A percentile compares a stretch with the other conserved stretches of the same genome.
phyloP scores from a whole-genome alignment of 2,113 vertebrate species.

The Festucalex cinctus region DNA sequence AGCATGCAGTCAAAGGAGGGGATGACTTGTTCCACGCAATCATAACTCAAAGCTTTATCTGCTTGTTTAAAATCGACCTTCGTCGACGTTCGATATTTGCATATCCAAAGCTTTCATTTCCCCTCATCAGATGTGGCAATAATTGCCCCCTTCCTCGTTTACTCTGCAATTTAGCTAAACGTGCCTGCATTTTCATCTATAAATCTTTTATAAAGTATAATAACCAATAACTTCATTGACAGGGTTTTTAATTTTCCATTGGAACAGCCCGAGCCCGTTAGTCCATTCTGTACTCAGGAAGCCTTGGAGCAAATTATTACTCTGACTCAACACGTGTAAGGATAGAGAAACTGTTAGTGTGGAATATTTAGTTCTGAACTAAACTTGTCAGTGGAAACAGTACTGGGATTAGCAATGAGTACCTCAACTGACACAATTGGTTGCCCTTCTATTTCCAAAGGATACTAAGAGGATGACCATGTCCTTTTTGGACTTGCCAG shows the following conservation, averaged over 20 bases:
- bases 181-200: constrained; percentile 3
- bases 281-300: constrained; percentile 14
- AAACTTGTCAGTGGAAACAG: too few species aligned
- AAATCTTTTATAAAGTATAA: constrained; percentile 29
- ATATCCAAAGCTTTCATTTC: constrained; percentile 4
- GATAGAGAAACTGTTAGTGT: too few species aligned
- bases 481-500: too few species aligned
- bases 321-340: neutral
- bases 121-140: neutral
- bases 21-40: neutral
- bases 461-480: too few species aligned
- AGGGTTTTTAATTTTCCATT: constrained; percentile 7
- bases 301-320: constrained; percentile 11
- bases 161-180: constrained; percentile 30
- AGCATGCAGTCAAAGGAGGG: neutral
- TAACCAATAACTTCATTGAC: constrained; percentile 17
- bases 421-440: too few species aligned
- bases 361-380: too few species aligned
- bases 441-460: too few species aligned
- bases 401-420: too few species aligned
- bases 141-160: constrained; percentile 12
- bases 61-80: neutral
- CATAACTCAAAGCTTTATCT: neutral
- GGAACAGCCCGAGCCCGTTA: constrained; percentile 2
- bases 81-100: neutral